A percentile compares a stretch with the other conserved stretches of the same genome.
phyloP scores from a whole-genome alignment of 2,888 invertebrate species.

The Drosophila rubida region DNA sequence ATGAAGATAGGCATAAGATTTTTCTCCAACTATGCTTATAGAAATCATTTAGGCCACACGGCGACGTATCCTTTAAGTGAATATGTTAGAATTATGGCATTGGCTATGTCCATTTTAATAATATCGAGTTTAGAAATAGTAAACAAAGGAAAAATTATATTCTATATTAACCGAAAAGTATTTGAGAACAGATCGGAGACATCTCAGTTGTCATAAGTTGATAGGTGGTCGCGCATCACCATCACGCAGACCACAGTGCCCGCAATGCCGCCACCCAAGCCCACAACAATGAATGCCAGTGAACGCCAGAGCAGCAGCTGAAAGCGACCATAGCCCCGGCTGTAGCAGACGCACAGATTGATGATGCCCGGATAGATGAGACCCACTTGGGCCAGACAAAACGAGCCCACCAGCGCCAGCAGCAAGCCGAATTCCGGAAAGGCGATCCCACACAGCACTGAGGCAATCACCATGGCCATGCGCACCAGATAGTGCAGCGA shows the following conservation, averaged over 20 bases:
- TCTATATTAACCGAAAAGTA: too few species aligned
- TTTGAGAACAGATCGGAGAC: too few species aligned
- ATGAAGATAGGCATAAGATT: too few species aligned
- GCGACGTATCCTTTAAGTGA: too few species aligned
- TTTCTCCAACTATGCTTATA: too few species aligned
- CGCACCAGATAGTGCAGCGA: constrained; percentile 89
- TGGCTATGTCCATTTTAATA: too few species aligned
- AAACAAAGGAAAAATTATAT: too few species aligned
- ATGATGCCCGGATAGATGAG: constrained; percentile 95
- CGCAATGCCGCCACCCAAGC: constrained; percentile 43
- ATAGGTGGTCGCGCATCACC: constrained; percentile 9
- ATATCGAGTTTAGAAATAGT: too few species aligned
- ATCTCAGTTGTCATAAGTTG: constrained; percentile 2
- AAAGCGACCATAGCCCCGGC: constrained; percentile 76
- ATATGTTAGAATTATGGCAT: too few species aligned
- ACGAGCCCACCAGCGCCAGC: constrained; percentile 95
- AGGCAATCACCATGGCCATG: constrained; percentile 87
- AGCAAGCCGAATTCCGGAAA: constrained; percentile 94
- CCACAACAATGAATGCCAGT: constrained; percentile 35
- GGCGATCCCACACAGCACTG: constrained; percentile 88
- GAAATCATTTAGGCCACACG: too few species aligned
- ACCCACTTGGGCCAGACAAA: constrained; percentile 94
- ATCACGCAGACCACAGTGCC: constrained; percentile 40
- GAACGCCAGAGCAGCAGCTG: constrained; percentile 44
- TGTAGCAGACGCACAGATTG: constrained; percentile 90